Percentiles rank a stretch among this genome's conserved stretches.
These are phyloP conservation scores for Acronicta aceris DNA, from an alignment of 2,888 invertebrate genomes.

Conservation along the genomic window DNA sequence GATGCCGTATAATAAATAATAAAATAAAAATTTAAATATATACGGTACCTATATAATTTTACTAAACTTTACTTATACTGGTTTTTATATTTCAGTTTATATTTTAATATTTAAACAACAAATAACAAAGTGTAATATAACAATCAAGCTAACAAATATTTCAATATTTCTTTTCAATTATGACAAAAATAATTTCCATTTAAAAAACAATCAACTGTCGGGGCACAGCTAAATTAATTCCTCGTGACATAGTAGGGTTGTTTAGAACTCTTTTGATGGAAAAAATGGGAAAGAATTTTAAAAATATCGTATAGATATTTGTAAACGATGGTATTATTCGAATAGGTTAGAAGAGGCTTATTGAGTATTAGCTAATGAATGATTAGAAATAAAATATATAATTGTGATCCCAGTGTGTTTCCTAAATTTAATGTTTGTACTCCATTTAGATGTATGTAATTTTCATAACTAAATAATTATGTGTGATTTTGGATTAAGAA, in stretches of 20 bases:
- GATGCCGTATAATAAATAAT: no score
- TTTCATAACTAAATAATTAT: constrained; percentile 39
- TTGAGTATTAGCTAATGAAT: constrained; percentile 54
- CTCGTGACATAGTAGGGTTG: constrained; percentile 19
- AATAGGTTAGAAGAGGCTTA: constrained; percentile 52
- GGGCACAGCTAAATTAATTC: constrained; percentile 9
- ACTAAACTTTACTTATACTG: no score
- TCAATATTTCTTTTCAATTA: no score
- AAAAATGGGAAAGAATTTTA: constrained; percentile 38
- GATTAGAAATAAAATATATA: constrained; percentile 54
- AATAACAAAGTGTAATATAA: no score
- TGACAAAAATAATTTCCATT: neutral
- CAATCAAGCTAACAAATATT: no score
- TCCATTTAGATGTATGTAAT: constrained; percentile 46
- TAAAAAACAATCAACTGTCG: neutral
- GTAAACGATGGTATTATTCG: constrained; percentile 52
- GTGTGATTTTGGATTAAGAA: constrained; percentile 37
- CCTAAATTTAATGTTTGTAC: constrained; percentile 64
- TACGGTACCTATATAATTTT: no score
- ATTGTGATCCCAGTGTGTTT: constrained; percentile 77
- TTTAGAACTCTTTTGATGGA: constrained; percentile 25
- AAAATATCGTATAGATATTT: constrained; percentile 50
- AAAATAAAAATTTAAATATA: no score
- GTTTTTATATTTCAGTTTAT: no score
- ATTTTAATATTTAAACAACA: no score